phyloP scores from a whole-genome alignment of 2,888 invertebrate genomes.

The Gymnosoma rotundatum region DNA sequence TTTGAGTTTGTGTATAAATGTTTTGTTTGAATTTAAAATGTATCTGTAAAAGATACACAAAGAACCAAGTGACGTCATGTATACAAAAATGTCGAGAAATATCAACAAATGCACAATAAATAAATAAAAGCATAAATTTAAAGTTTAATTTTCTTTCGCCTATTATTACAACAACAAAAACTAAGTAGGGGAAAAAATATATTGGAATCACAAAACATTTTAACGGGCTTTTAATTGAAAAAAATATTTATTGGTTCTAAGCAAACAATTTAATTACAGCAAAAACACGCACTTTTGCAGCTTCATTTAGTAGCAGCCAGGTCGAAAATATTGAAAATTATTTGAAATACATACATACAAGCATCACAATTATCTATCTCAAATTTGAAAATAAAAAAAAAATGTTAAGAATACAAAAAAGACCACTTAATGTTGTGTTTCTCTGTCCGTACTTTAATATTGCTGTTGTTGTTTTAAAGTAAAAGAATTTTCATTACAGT shows the following conservation, averaged over 20 bases:
- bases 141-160: constrained; percentile 36
- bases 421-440: too few relatives aligned
- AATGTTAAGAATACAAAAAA: too few relatives aligned
- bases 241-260: not conserved
- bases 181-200: not conserved
- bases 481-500: too few relatives aligned
- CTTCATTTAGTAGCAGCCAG: not conserved
- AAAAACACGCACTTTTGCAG: not conserved
- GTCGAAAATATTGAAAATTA: not conserved
- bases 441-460: too few relatives aligned
- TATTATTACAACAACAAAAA: constrained; percentile 12
- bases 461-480: too few relatives aligned
- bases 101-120: constrained; percentile 27
- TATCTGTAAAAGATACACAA: constrained; percentile 35
- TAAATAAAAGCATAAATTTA: constrained; percentile 22
- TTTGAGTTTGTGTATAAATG: not conserved
- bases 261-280: too few relatives aligned
- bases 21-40: not conserved
- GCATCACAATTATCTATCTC: not conserved
- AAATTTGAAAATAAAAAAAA: too few relatives aligned
- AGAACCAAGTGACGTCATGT: constrained; percentile 63
- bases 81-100: constrained; percentile 40
- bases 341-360: not conserved
- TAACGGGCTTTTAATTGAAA: not conserved
- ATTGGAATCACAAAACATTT: not conserved